Evolutionary conservation across 2,797 vertebrate genomes (phyloP), one percentile per base, ranked within the genome.

Genomic region (Ctenosaura bakeri): DNA sequence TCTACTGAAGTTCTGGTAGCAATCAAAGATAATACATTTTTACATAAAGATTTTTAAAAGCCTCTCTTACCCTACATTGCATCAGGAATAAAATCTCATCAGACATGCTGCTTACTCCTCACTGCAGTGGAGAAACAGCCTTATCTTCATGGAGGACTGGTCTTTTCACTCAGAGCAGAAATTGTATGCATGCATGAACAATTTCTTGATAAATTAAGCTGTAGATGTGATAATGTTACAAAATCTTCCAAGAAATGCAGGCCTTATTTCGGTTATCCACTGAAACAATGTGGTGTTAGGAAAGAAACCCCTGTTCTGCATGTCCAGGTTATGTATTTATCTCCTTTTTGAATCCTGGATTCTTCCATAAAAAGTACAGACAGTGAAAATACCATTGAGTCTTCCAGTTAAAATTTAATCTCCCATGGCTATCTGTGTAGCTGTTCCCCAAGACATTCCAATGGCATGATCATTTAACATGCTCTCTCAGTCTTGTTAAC

Each of bases 61-160:
- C 83, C 95, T 94, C 50, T 88, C 97, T 98, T 99, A 98, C 98
- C 98, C 97, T 97, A 95, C 96, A 97, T 97, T 96, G 95, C 97
- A 97, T 97, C 92, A 98, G 96, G 97, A 97, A 96, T 96, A 97
- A 96, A 96, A 97, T 96, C 95, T 95, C 97, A 97, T 98, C 97
- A 96, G 93, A 95, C 98, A 98, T 98, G 97, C 97, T 98, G 97
- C 97, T 97, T 97, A 96, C 96, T 98, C 91, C 95, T 97, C 94
- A 83, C 90, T 96, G 95, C 93, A 95, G 97, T 96, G 94, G 95
- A 94, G 92, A 95, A 91, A 89, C 94, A 94, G 96, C 94, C 92
- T 96, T 96, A 94, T 96, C 96, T 97, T 97, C 96, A 94, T 96
- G 95, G 94, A 95, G 95, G 86, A 95, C 95, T 96, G 96, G 95